phyloP scores from a whole-genome alignment of 2,888 invertebrate species.

The Lamproptera curius region DNA sequence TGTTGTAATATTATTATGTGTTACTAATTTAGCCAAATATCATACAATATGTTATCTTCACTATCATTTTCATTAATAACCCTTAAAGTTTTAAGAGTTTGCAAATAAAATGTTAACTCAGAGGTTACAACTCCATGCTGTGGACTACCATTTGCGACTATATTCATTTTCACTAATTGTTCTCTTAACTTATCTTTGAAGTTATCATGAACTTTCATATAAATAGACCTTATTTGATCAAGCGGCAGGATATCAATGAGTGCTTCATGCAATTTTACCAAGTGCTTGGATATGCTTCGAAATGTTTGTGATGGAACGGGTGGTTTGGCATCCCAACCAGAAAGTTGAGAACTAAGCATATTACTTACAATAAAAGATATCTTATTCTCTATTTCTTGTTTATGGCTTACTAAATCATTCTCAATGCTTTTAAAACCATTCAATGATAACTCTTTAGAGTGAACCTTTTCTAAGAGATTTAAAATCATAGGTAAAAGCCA shows the following conservation, averaged over 20 bases:
- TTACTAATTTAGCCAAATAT: slow-evolving; percentile 87
- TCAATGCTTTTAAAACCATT: slow-evolving; percentile 84
- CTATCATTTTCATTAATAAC: slow-evolving; percentile 86
- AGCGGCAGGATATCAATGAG: slow-evolving; percentile 90
- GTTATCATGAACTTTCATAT: slow-evolving; percentile 87
- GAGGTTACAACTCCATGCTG: slow-evolving; percentile 97
- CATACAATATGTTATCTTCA: slow-evolving; percentile 87
- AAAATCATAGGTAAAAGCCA: slow-evolving; percentile 88
- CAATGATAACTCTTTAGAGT: slow-evolving; percentile 67
- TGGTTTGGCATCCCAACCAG: slow-evolving; percentile 95
- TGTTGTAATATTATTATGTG: slow-evolving; percentile 11
- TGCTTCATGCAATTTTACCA: slow-evolving; percentile 94
- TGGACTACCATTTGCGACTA: slow-evolving; percentile 97
- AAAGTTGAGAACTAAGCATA: slow-evolving; percentile 88
- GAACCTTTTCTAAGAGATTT: slow-evolving; percentile 81
- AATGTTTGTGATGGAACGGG: slow-evolving; percentile 96
- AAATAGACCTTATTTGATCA: slow-evolving; percentile 86
- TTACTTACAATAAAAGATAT: slow-evolving; percentile 93
- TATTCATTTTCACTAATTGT: slow-evolving; percentile 90
- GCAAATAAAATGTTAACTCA: slow-evolving; percentile 93
- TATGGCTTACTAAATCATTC: slow-evolving; percentile 90
- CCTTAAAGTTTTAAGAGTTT: slow-evolving; percentile 89
- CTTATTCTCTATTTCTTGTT: slow-evolving; percentile 94
- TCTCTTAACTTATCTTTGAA: slow-evolving; percentile 93
- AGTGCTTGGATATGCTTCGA: slow-evolving; percentile 91